Percentiles rank a stretch among this genome's conserved stretches.
Evolutionary conservation across 2,888 invertebrate genomes (phyloP).

Genomic region (Andrena flavipes): DNA sequence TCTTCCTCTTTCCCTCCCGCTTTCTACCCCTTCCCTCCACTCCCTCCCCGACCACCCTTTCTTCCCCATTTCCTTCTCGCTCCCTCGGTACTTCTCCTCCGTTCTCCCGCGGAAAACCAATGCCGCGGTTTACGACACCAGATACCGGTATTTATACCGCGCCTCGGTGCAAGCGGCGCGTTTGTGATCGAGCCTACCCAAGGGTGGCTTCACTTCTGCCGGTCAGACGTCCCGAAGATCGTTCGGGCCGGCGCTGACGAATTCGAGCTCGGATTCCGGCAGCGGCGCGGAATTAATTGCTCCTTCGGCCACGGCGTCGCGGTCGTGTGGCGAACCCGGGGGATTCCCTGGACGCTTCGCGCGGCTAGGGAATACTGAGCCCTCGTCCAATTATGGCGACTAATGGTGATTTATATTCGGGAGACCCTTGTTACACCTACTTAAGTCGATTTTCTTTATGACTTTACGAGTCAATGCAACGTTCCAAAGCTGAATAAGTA

Average conservation of each 20-base stretch:
- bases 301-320: neutral
- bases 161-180: conserved; percentile 56
- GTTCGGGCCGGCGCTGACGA: conserved; percentile 19
- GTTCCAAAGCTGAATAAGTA: too few relatives aligned
- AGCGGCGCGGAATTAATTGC: neutral
- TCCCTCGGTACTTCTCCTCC: neutral
- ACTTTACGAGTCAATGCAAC: too few relatives aligned
- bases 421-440: too few relatives aligned
- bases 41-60: conserved; percentile 4
- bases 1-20: conserved; percentile 25
- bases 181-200: conserved; percentile 63
- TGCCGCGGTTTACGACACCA: conserved; percentile 78
- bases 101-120: conserved; percentile 75
- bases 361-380: neutral
- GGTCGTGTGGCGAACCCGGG: neutral
- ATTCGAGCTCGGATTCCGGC: conserved; percentile 21
- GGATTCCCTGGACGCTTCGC: neutral
- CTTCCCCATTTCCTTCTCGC: conserved; percentile 12
- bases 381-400: neutral
- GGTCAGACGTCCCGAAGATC: conserved; percentile 34
- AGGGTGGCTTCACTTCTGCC: conserved; percentile 24
- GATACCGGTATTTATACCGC: conserved; percentile 77
- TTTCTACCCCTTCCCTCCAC: conserved; percentile 17
- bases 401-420: too few relatives aligned
- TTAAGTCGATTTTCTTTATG: too few relatives aligned